Evolutionary conservation across 2,888 invertebrate genomes (phyloP), one percentile per base, ranked within the genome.

Genomic region (Tanaodytes sp.): DNA sequence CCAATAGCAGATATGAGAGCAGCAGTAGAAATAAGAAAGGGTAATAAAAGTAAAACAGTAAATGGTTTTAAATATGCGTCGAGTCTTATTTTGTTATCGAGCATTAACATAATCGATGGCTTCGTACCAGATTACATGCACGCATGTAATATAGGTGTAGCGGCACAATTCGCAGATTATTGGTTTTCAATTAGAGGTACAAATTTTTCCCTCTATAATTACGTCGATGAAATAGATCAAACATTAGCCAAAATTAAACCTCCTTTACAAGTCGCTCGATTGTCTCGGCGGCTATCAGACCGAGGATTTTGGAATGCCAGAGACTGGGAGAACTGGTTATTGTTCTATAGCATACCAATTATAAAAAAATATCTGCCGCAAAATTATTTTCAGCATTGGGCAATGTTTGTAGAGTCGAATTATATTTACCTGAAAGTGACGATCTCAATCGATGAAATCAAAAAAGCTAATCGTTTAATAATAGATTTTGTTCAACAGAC

Each of bases 91-190:
- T 8, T 15, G 12, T 45, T 71, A 14, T 37, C 54, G 5, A 5
- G 36, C 14, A 73, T 73, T 43, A 51, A 75, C 46, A 68, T 73
- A 14, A 54, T 63, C n/a, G 6, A 2, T 8, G 57, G 71, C 9
- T 49, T 75, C 11, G 45, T 49, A 18, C 55, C 62, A 8, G 72
- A 75, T 52, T 74, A 27, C 27, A 27, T 27, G 71, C 74, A 74
- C 31, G 48, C 36, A 19, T 59, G 67, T 14, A 45, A 52, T 19
- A 23, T 63, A 8, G 70, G 70, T n/a, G 52, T 68, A 2, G 57
- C 48, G 31, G 16, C 48, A 14, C 71, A 68, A 42, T 71, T 72
- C 54, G 31, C 46, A 30, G 23, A 51, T 5, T 70, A 64, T 27
- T 72, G 72, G 72, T 59, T 72, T 27, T 9, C 9, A 9, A 5